Conservation (phyloP, 2,113 vertebrate species). For the Zingel zingel region DNA sequence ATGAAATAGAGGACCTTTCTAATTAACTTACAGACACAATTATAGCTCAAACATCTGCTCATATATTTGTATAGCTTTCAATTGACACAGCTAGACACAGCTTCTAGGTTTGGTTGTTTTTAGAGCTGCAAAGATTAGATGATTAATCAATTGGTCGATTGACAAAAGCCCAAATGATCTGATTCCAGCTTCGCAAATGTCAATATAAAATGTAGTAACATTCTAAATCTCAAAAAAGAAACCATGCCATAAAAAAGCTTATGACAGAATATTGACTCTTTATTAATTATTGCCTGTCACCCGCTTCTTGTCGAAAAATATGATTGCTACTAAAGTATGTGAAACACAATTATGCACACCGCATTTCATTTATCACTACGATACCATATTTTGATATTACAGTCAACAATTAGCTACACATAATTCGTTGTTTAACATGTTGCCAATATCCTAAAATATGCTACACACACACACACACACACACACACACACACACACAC, state of each 20-base stretch:
- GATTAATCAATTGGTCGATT: not conserved
- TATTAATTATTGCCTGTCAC: not conserved
- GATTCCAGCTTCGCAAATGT: not conserved
- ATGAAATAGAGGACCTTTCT: not conserved
- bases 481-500: too few species aligned
- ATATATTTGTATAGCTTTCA: not conserved
- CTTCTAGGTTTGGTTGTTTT: not conserved
- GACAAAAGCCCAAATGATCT: not conserved
- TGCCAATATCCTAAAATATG: not conserved
- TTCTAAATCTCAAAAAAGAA: not conserved
- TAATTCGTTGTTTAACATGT: slow-evolving; percentile 12
- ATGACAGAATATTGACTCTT: not conserved
- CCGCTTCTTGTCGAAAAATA: not conserved
- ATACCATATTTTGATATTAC: not conserved
- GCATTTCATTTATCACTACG: not conserved
- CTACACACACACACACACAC: not conserved
- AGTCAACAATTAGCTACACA: not conserved
- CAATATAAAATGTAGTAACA: not conserved
- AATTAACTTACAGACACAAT: not conserved
- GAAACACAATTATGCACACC: not conserved
- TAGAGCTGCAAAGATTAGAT: not conserved
- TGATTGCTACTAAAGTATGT: not conserved
- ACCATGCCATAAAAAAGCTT: not conserved
- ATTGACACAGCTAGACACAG: not conserved
- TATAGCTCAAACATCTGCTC: not conserved